Evolutionary conservation across 2,113 vertebrate genomes (phyloP), one percentile per base, ranked within the genome.

Genomic region (Hylia prasina): DNA sequence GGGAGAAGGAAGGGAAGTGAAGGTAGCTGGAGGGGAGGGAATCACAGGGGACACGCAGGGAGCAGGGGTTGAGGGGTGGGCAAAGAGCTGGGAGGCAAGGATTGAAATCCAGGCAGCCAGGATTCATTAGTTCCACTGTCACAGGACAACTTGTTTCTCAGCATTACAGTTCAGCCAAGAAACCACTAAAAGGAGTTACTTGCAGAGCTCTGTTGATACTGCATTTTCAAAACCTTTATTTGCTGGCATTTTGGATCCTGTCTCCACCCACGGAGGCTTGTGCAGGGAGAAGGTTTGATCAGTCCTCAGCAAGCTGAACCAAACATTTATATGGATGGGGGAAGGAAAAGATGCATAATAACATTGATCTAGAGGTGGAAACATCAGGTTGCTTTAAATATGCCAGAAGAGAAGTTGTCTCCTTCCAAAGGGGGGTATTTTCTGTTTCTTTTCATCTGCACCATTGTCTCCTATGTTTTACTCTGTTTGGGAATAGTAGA

Each of bases 381-480:
- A 47, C 53, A 37, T 60, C 48, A 58, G 24, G 27, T 89, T 90
- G 11, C 33, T 81, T 81, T 79, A 88, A 82, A 63, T 51, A 17
- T 56, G 71, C 50, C 87, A 89, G 81, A 77, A 58, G 82, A 83
- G 33, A 93, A 50, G n/a, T 53, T 60, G n/a, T 64, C 47, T 44
- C 86, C 82, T 95, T 93, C 87, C 78, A 66, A 92, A 87, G 54
- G 33, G 54, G 31, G 31, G 13, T 71, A 76, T 93, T 95, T 93
- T 96, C 90, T 96, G 94, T 86, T 96, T 97, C 92, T 96, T 95
- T 96, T 96, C 92, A 82, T 87, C 68, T 93, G 63, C 90, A 94
- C 89, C 91, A 54, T 68, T 76, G 72, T 93, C 50, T 42, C n/a
- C 84, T 90, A 61, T 11, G 12, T 85, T 95, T 94, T 92, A 84